Evolutionary conservation across 2,888 invertebrate genomes (phyloP), one percentile per base, ranked within the genome.

Genomic region (Cristatella mucedo): DNA sequence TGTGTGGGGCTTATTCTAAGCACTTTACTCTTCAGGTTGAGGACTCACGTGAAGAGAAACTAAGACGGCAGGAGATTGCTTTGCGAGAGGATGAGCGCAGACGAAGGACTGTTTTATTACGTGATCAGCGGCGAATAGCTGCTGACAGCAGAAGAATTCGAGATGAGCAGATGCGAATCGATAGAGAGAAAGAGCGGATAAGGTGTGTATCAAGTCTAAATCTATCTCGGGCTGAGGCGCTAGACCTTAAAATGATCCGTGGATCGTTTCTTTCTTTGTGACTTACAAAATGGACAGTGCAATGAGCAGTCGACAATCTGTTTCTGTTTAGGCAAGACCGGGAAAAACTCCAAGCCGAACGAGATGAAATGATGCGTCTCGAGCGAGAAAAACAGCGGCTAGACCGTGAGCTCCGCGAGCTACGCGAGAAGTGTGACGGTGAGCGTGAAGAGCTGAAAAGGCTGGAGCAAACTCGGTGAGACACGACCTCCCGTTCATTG

Each of bases 391-490:
- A 45, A 7, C 21, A 46, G 56, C 75, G 82, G 75, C 21, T 74
- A 38, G 76, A 76, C 54, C 63, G 50, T 19, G 49, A 50, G 33
- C 32, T 44, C 13, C 32, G 48, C 15, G 50, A 50, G 22, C 13
- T 36, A 29, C 33, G 36, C 76, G 79, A 62, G 49, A 58, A 62
- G 37, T 51, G 67, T 24, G 67, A 66, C 44, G 47, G 77, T 51
- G 86, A 86, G 59, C 75, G 83, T 52, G 73, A 85, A 52, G 85
- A 86, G 56, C 67, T 86, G 42, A 78, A 83, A 63, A 72, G 82
- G 42, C 80, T 38, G 18, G 38, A 38, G 41, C 20, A 15, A 4
- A n/a, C n/a, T n/a, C n/a, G n/a, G n/a, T n/a, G n/a, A n/a, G n/a
- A n/a, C n/a, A n/a, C n/a, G n/a, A n/a, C n/a, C n/a, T n/a, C n/a